Base-by-base conservation (phyloP, 2,113 vertebrate species). In the Leptobrachium leishanense region DNA sequence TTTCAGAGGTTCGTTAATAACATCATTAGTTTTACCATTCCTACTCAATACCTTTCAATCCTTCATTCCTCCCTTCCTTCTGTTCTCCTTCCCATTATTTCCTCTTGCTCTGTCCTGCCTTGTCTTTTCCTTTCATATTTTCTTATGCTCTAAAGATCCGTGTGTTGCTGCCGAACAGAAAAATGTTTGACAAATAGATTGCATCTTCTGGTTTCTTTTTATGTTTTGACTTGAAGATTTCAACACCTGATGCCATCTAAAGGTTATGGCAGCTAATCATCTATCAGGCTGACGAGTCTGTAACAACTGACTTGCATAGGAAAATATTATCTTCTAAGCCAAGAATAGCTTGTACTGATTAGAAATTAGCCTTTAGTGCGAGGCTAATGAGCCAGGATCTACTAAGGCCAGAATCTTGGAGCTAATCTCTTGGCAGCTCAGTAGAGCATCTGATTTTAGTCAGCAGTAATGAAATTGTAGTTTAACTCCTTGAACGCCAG, bases 261-360 rank as follows among this genome's bases (percentile, higher is more conserved):
- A 50, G 7, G 40, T 44, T 68, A 55, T n/a, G 41, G 42, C 68
- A 43, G n/a, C 53, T 68, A 76, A 76, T 76, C 9, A 68, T 76
- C 46, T 57, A 43, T 53, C 50, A 43, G 65, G 67, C 55, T 54
- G 50, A 68, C 7, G 63, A 7, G 50, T 66, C 15, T 65, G 40
- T 75, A 59, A 75, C 64, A 68, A 68, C 64, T 68, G 50, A 68
- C 74, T 55, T 57, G 50, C 43, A 76, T 68, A 68, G 44, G 43
- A 57, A 76, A 68, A 68, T 68, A 67, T 66, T 67, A 76, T 69
- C 66, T 42, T 68, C 67, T 12, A 54, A 68, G 43, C 15, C 54
- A 77, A 43, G 42, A 69, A 67, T 77, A 69, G 54, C 75, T 76
- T 68, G 66, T 40, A 59, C 65, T 77, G 65, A 77, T 77, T 77